Conservation (phyloP, 1,140 invertebrate genomes). For the Atta cephalotes region DNA sequence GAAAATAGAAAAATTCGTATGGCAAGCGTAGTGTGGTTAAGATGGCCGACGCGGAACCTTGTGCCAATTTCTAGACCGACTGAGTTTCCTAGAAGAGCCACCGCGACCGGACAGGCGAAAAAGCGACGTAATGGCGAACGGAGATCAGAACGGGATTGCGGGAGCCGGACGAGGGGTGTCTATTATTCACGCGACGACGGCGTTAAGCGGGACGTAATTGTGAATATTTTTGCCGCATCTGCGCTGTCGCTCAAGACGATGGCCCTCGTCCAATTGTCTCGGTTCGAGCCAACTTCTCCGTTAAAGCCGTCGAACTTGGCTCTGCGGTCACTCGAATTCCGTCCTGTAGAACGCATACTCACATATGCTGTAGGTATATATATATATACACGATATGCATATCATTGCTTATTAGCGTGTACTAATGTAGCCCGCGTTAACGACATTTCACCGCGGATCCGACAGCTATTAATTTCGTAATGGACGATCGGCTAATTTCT, state of each 20-base stretch:
- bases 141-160: not conserved
- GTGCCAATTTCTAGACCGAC: conserved; percentile 82
- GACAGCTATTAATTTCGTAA: conserved; percentile 43
- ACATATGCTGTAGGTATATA: not conserved
- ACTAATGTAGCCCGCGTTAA: conserved; percentile 37
- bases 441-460: conserved; percentile 18
- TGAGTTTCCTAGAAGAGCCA: conserved; percentile 77
- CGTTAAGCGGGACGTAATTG: conserved; percentile 82
- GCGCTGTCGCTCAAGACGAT: conserved; percentile 84
- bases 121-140: conserved; percentile 42
- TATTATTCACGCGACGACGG: conserved; percentile 83
- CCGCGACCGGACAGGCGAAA: conserved; percentile 47
- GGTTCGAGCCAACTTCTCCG: conserved; percentile 75
- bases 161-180: conserved; percentile 70
- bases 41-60: conserved; percentile 77
- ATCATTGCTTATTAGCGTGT: conserved; percentile 4
- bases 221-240: conserved; percentile 85
- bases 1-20: conserved; percentile 64
- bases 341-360: conserved; percentile 29
- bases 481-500: conserved; percentile 41
- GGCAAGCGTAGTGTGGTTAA: conserved; percentile 47
- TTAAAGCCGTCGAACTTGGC: conserved; percentile 74
- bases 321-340: conserved; percentile 66
- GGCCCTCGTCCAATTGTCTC: conserved; percentile 84
- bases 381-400: not conserved